Conservation (phyloP, 2,888 invertebrate species). For the Osedax fenrisi region DNA sequence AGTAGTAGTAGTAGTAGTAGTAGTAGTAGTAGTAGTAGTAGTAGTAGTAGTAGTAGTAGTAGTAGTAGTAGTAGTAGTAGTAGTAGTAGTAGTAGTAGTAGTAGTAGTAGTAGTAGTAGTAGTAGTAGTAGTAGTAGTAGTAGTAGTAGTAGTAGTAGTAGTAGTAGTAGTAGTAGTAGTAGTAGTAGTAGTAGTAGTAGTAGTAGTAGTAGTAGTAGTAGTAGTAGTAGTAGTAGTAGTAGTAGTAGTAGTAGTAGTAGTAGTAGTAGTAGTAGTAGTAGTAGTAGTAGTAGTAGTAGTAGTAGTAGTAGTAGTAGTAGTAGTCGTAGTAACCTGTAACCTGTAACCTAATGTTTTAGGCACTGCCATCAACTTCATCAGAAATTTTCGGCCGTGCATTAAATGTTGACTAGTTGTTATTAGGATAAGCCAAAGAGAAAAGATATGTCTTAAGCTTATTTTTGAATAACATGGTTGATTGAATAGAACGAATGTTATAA, state of each 20-base stretch:
- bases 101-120: slow-evolving; percentile 10
- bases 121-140: neutral
- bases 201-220: slow-evolving; percentile 31
- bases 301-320: no score
- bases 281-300: no score
- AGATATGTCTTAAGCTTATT: no score
- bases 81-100: slow-evolving; percentile 10
- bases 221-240: slow-evolving; percentile 28
- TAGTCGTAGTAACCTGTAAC: no score
- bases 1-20: neutral
- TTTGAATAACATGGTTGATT: no score
- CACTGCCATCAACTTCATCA: no score
- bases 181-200: slow-evolving; percentile 3
- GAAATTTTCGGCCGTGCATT: no score
- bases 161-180: neutral
- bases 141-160: slow-evolving; percentile 2
- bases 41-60: slow-evolving; percentile 2
- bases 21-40: slow-evolving; percentile 5
- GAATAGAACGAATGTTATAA: no score
- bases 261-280: no score
- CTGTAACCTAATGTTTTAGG: no score
- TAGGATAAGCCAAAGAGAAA: no score
- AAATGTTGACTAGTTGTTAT: no score
- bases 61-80: slow-evolving; percentile 12
- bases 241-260: slow-evolving; percentile 28